A percentile compares a stretch with the other conserved stretches of the same genome.
Evolutionary conservation across 2,888 invertebrate genomes (phyloP).

Genomic region (Orthosia gothica): DNA sequence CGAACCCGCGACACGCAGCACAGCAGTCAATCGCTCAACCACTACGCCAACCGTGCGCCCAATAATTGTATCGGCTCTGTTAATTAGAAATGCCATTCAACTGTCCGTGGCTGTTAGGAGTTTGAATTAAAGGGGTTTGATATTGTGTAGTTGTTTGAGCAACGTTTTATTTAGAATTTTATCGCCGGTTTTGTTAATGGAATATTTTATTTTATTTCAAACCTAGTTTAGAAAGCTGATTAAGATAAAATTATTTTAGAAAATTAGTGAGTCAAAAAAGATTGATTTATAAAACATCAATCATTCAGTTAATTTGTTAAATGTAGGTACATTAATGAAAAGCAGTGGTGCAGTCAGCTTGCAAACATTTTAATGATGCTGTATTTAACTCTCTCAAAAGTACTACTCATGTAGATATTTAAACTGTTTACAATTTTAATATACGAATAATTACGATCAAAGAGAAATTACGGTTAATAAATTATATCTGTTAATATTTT

Average conservation of each 20-base stretch:
- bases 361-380: neutral
- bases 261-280: neutral
- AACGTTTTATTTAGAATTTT: neutral
- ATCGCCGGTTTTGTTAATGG: neutral
- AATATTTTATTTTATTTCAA: neutral
- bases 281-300: neutral
- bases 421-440: neutral
- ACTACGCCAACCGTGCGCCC: too few relatives aligned
- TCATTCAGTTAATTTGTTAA: neutral
- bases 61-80: slow-evolving; percentile 32
- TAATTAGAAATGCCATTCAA: slow-evolving; percentile 48
- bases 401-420: neutral
- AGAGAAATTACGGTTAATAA: neutral
- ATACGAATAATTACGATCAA: neutral
- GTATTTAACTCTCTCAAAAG: neutral
- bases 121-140: slow-evolving; percentile 23
- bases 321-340: neutral
- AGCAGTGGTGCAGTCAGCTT: neutral
- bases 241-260: neutral
- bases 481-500: too few relatives aligned
- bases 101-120: slow-evolving; percentile 3
- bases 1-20: too few relatives aligned
- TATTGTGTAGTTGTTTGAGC: neutral
- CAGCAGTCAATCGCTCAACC: too few relatives aligned
- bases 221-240: neutral